Conservation (phyloP, 2,888 invertebrate genomes). For the Bembecia ichneumoniformis region DNA sequence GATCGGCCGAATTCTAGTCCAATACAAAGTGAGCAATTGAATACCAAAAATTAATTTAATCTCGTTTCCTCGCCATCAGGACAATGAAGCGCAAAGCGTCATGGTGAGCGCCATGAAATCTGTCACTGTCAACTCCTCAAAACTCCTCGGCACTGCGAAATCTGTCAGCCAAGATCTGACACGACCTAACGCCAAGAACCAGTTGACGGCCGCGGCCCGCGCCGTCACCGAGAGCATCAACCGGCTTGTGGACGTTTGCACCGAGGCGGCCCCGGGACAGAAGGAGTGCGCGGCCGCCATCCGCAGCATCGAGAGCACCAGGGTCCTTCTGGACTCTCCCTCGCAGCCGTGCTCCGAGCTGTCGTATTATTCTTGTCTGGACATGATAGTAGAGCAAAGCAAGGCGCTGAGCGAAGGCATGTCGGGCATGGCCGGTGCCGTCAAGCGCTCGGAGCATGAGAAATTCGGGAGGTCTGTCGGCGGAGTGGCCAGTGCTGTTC, state of each 20-base stretch:
- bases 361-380: slow-evolving; percentile 94
- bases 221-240: slow-evolving; percentile 95
- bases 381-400: slow-evolving; percentile 90
- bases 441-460: slow-evolving; percentile 88
- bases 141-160: slow-evolving; percentile 89
- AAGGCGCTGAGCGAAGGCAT: slow-evolving; percentile 90
- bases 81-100: slow-evolving; percentile 80
- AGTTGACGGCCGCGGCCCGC: slow-evolving; percentile 88
- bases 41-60: no score
- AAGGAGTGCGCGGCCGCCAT: slow-evolving; percentile 97
- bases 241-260: slow-evolving; percentile 84
- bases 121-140: slow-evolving; percentile 89
- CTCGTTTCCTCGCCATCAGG: no score
- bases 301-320: slow-evolving; percentile 89
- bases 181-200: slow-evolving; percentile 92
- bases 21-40: no score
- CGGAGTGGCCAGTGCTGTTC: slow-evolving; percentile 88
- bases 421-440: slow-evolving; percentile 94
- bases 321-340: slow-evolving; percentile 86
- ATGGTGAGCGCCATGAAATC: slow-evolving; percentile 91
- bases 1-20: no score
- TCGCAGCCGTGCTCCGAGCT: slow-evolving; percentile 89
- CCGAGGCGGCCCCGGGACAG: slow-evolving; percentile 93
- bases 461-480: slow-evolving; percentile 88
- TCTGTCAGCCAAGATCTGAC: slow-evolving; percentile 90